Conservation (phyloP, 1,140 invertebrate species). For the Pteromalus puparum region DNA sequence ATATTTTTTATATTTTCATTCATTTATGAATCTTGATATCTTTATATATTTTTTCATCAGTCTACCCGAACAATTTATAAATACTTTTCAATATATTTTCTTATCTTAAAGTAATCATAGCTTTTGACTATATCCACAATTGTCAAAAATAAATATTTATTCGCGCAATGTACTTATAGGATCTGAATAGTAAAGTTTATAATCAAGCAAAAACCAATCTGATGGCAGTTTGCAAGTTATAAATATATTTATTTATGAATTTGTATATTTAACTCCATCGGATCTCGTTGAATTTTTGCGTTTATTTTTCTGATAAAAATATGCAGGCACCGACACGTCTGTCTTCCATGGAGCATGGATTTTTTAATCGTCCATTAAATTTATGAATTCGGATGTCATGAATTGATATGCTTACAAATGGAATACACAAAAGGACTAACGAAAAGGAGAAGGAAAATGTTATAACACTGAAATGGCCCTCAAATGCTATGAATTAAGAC, state of each 20-base stretch:
- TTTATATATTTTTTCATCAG: constrained; percentile 10
- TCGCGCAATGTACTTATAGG: constrained; percentile 44
- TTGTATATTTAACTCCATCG: constrained; percentile 23
- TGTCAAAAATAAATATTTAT: constrained; percentile 54
- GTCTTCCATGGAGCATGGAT: background rate
- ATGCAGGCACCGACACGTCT: constrained; percentile 74
- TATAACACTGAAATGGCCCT: background rate
- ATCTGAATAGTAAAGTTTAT: constrained; percentile 40
- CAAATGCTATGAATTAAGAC: background rate
- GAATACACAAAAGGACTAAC: constrained; percentile 40
- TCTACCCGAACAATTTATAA: constrained; percentile 25
- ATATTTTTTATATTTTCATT: background rate
- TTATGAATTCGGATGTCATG: constrained; percentile 39
- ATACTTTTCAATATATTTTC: constrained; percentile 20
- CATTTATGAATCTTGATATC: background rate
- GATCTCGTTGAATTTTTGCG: constrained; percentile 17
- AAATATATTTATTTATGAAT: constrained; percentile 42
- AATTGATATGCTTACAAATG: constrained; percentile 47
- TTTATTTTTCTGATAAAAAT: constrained; percentile 50
- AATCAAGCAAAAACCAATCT: constrained; percentile 47
- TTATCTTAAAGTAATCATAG: constrained; percentile 46
- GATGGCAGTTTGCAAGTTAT: constrained; percentile 43
- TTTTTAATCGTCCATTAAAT: constrained; percentile 20
- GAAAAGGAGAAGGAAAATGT: background rate
- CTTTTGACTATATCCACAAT: constrained; percentile 51